phyloP scores from a whole-genome alignment of 2,113 vertebrate species.

The Ibidorhyncha struthersii region DNA sequence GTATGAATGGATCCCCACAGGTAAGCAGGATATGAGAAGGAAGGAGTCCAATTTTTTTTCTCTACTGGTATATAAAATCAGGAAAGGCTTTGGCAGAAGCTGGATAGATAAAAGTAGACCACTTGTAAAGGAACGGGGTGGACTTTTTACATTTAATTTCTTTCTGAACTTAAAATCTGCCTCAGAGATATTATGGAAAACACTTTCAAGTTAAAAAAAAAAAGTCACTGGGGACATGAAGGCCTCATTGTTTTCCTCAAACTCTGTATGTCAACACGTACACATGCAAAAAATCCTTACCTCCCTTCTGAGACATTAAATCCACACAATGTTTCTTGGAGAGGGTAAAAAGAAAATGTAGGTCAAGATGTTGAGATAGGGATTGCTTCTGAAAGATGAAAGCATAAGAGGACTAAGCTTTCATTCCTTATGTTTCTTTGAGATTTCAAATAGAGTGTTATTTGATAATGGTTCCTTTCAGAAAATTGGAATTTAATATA shows the following conservation, averaged over 20 bases:
- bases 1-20: background rate
- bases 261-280: conserved; percentile 54
- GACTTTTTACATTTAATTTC: background rate
- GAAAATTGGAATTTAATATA: conserved; percentile 65
- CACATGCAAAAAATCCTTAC: background rate
- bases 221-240: background rate
- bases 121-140: background rate
- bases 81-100: background rate
- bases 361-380: conserved; percentile 68
- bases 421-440: conserved; percentile 66
- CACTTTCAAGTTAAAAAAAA: conserved; percentile 8
- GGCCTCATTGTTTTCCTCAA: conserved; percentile 13
- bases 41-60: background rate
- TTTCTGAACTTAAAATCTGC: background rate
- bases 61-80: background rate
- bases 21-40: background rate
- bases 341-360: conserved; percentile 68
- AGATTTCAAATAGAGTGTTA: conserved; percentile 65
- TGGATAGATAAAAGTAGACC: background rate
- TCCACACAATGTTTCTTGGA: conserved; percentile 57
- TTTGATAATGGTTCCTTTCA: conserved; percentile 64
- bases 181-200: background rate
- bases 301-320: conserved; percentile 63
- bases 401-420: conserved; percentile 58
- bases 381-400: conserved; percentile 69